Evolutionary conservation across 2,113 vertebrate species (phyloP).

Genomic region (Erinaceus europaeus): DNA sequence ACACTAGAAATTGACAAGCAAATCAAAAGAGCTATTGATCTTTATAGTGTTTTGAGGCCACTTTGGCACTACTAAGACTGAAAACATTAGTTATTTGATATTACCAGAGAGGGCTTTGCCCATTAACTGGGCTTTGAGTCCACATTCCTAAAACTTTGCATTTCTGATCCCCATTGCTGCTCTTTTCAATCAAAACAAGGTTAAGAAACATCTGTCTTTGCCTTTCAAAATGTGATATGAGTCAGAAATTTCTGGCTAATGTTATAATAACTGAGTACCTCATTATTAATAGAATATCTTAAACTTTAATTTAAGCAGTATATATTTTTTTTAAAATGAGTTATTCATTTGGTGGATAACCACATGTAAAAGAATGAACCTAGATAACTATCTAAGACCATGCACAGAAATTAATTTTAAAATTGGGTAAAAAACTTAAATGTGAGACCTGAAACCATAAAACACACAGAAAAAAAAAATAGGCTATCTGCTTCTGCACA

Average conservation of each 20-base stretch:
- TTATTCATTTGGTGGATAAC: too few relatives aligned
- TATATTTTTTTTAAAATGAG: slow-evolving; percentile 21
- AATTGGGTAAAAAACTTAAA: too few relatives aligned
- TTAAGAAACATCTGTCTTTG: slow-evolving; percentile 46
- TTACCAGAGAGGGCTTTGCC: slow-evolving; percentile 23
- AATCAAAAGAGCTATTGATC: slow-evolving; percentile 48
- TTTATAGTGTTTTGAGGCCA: neutral
- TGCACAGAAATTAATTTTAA: too few relatives aligned
- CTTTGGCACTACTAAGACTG: neutral
- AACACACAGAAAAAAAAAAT: too few relatives aligned
- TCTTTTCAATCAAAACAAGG: slow-evolving; percentile 33
- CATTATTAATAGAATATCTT: slow-evolving; percentile 22
- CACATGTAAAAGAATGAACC: too few relatives aligned
- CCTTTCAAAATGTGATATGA: slow-evolving; percentile 33
- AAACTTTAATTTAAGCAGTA: slow-evolving; percentile 5
- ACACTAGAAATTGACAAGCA: slow-evolving; percentile 39
- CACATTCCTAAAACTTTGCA: slow-evolving; percentile 4
- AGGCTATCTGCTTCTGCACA: too few relatives aligned
- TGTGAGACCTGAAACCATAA: too few relatives aligned
- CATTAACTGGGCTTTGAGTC: slow-evolving; percentile 22
- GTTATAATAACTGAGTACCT: slow-evolving; percentile 18
- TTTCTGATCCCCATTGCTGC: slow-evolving; percentile 31
- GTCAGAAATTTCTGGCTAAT: slow-evolving; percentile 42
- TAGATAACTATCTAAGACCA: too few relatives aligned
- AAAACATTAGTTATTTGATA: slow-evolving; percentile 31